Conservation (phyloP, 1,140 invertebrate genomes). For the Zaprionus kolodkinae region DNA sequence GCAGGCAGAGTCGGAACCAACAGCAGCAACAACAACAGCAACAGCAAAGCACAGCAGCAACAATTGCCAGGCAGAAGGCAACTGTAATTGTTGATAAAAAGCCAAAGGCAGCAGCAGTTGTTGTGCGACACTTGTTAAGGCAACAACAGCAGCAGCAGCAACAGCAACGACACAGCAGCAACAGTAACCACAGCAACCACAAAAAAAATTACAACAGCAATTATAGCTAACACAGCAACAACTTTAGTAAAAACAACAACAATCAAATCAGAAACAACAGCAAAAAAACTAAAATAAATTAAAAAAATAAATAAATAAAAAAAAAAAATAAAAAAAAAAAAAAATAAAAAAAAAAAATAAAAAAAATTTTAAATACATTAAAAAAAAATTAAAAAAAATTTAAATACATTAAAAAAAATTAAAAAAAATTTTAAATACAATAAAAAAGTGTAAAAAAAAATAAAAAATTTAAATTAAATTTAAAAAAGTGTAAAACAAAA, state of each 20-base stretch:
- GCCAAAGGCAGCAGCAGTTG: constrained; percentile 25
- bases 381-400: constrained; percentile 3
- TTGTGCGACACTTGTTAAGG: constrained; percentile 50
- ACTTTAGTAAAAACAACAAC: constrained; percentile 2
- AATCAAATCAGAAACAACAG: constrained; percentile 35
- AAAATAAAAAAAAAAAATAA: no score
- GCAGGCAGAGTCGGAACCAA: background rate
- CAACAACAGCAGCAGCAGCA: constrained; percentile 12
- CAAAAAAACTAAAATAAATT: no score
- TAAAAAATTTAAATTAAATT: background rate
- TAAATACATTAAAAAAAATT: background rate
- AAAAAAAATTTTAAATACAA: background rate
- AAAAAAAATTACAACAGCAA: background rate
- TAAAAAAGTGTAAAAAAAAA: background rate
- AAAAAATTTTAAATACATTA: no score
- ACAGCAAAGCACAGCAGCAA: constrained; percentile 9
- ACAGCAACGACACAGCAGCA: constrained; percentile 8
- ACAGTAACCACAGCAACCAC: constrained; percentile 26
- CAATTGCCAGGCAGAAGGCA: background rate
- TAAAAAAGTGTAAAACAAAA: constrained; percentile 15
- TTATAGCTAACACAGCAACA: constrained; percentile 43
- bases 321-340: background rate
- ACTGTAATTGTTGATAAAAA: constrained; percentile 9
- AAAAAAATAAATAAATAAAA: background rate
- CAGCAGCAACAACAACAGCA: constrained; percentile 11